These are phyloP conservation scores for Bergia sp. DNA, from an alignment of 92 coral and sea anemone genomes.

Conservation along the genomic window DNA sequence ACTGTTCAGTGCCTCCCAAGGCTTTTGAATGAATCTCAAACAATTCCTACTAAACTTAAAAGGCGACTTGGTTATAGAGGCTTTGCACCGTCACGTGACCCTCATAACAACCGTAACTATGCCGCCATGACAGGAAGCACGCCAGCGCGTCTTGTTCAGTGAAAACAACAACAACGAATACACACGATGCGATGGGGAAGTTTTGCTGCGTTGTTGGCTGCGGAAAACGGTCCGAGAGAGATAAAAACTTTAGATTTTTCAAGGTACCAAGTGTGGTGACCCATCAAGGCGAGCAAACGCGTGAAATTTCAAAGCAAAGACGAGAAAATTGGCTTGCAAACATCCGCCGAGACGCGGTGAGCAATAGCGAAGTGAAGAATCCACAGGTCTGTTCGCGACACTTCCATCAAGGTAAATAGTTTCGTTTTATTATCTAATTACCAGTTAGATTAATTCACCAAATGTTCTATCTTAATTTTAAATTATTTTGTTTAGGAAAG, in stretches of 20 bases:
- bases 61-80: too few relatives aligned
- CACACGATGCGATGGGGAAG: conserved; percentile 50
- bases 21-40: too few relatives aligned
- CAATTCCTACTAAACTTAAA: too few relatives aligned
- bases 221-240: conserved; percentile 61
- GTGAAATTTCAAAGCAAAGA: conserved; percentile 52
- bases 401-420: conserved; percentile 54
- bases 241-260: conserved; percentile 46
- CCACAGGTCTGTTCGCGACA: conserved; percentile 62
- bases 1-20: too few relatives aligned
- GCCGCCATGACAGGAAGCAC: too few relatives aligned
- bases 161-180: neutral
- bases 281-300: conserved; percentile 56
- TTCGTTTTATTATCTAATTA: neutral
- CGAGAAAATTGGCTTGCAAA: conserved; percentile 60
- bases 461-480: neutral
- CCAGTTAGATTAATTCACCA: neutral
- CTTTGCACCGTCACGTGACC: too few relatives aligned
- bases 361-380: conserved; percentile 61
- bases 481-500: too few relatives aligned
- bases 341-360: conserved; percentile 59
- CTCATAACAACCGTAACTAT: too few relatives aligned
- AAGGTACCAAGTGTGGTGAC: conserved; percentile 48
- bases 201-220: conserved; percentile 75
- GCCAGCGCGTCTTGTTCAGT: too few relatives aligned